These are phyloP conservation scores for Cheirogaleus major DNA, from an alignment of 2,797 vertebrate genomes.

Conservation along the genomic window DNA sequence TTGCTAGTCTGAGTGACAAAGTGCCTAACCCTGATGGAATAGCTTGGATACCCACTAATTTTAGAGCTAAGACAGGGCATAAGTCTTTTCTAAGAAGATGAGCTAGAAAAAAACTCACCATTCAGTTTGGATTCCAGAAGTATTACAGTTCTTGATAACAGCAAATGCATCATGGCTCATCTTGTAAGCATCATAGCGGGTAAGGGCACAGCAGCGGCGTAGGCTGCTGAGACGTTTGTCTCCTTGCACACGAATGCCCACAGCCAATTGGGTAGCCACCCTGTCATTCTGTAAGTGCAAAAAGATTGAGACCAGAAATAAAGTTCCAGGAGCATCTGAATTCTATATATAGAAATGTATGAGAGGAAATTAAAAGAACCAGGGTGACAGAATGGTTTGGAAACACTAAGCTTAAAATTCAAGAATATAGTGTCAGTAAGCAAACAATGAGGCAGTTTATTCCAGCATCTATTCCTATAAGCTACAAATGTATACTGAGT, in stretches of 20 bases:
- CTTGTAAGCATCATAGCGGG: slow-evolving; percentile 92
- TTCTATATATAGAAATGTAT: not conserved
- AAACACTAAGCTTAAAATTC: slow-evolving; percentile 15
- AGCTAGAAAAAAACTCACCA: slow-evolving; percentile 89
- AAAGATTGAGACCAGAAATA: slow-evolving; percentile 11
- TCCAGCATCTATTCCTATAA: not conserved
- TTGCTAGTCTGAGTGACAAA: not conserved
- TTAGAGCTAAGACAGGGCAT: not conserved
- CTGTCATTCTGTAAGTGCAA: slow-evolving; percentile 90
- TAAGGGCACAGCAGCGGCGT: slow-evolving; percentile 93
- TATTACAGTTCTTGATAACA: slow-evolving; percentile 93
- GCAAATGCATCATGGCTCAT: slow-evolving; percentile 92
- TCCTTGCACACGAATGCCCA: slow-evolving; percentile 92
- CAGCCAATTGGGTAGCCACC: slow-evolving; percentile 91
- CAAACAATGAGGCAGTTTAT: not conserved
- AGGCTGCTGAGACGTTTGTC: slow-evolving; percentile 86
- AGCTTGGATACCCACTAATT: not conserved
- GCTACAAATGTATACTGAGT: not conserved
- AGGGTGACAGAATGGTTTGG: not conserved
- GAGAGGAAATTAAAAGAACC: slow-evolving; percentile 5
- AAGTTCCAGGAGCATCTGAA: not conserved
- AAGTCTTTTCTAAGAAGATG: not conserved
- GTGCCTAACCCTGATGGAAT: not conserved
- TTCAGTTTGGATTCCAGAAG: slow-evolving; percentile 90
- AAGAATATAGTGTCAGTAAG: not conserved